Evolutionary conservation across 2,888 invertebrate genomes (phyloP).

Genomic region (Hecatera dysodea): DNA sequence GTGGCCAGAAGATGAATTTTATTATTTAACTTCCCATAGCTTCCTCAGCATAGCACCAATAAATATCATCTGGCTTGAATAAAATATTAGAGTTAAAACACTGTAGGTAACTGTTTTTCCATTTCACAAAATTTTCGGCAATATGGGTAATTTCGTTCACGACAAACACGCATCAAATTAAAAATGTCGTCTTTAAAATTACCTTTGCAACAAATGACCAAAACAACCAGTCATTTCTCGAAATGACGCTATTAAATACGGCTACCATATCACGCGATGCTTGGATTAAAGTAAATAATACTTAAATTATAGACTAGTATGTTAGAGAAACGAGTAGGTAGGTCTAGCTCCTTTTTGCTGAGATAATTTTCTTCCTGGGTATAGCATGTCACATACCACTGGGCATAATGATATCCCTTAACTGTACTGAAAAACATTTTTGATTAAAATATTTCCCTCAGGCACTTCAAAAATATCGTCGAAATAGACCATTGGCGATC

Average conservation of each 20-base stretch:
- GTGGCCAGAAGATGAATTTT: neutral
- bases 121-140: neutral
- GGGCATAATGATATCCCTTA: constrained; percentile 39
- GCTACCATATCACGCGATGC: constrained; percentile 74
- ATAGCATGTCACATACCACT: constrained; percentile 34
- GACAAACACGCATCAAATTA: constrained; percentile 12
- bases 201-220: constrained; percentile 61
- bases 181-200: constrained; percentile 52
- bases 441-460: neutral
- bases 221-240: constrained; percentile 67
- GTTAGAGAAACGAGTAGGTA: constrained; percentile 48
- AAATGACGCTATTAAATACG: constrained; percentile 64
- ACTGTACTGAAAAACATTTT: neutral
- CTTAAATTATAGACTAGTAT: constrained; percentile 71
- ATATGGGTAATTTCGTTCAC: neutral
- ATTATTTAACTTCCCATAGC: neutral
- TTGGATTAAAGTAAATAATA: constrained; percentile 77
- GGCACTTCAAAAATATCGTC: neutral
- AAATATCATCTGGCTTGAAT: neutral
- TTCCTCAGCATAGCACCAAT: neutral
- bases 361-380: constrained; percentile 50
- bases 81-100: neutral
- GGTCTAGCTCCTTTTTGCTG: constrained; percentile 46
- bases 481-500: neutral
- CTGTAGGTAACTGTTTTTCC: neutral